phyloP scores from a whole-genome alignment of 1,140 invertebrate species.

The Battus philenor region DNA sequence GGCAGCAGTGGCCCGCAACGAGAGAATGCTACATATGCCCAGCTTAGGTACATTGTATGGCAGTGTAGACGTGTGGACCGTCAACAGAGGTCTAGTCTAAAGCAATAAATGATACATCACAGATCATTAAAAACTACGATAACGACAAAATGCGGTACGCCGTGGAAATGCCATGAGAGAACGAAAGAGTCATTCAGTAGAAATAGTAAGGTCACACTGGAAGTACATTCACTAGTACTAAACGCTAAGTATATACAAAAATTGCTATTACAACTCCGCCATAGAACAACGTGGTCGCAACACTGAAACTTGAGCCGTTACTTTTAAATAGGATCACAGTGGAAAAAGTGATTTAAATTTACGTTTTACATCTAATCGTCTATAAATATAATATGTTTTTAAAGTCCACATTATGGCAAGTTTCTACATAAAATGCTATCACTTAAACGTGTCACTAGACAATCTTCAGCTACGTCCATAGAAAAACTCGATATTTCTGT shows the following conservation, averaged over 20 bases:
- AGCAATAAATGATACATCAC: conserved; percentile 63
- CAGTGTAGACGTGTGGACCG: conserved; percentile 27
- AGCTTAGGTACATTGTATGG: conserved; percentile 23
- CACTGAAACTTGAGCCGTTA: conserved; percentile 66
- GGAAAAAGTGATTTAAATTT: conserved; percentile 73
- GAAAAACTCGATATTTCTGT: conserved; percentile 67
- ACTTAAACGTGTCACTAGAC: conserved; percentile 53
- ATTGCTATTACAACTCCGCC: conserved; percentile 34
- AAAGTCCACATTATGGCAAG: conserved; percentile 70
- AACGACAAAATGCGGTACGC: conserved; percentile 40
- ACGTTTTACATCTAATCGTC: conserved; percentile 53
- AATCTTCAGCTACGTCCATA: conserved; percentile 61
- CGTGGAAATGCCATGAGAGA: conserved; percentile 48
- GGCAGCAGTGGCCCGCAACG: not conserved
- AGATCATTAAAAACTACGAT: conserved; percentile 57
- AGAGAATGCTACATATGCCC: conserved; percentile 16
- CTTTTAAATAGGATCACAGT: conserved; percentile 74
- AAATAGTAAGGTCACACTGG: conserved; percentile 67
- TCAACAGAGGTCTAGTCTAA: conserved; percentile 41
- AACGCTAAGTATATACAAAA: conserved; percentile 62
- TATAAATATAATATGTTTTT: conserved; percentile 61
- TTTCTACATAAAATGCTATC: conserved; percentile 63
- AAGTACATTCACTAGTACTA: conserved; percentile 63
- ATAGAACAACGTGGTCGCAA: conserved; percentile 53
- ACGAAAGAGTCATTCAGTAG: conserved; percentile 36